Evolutionary conservation across 2,888 invertebrate species (phyloP).

Genomic region (Orthosia gothica): DNA sequence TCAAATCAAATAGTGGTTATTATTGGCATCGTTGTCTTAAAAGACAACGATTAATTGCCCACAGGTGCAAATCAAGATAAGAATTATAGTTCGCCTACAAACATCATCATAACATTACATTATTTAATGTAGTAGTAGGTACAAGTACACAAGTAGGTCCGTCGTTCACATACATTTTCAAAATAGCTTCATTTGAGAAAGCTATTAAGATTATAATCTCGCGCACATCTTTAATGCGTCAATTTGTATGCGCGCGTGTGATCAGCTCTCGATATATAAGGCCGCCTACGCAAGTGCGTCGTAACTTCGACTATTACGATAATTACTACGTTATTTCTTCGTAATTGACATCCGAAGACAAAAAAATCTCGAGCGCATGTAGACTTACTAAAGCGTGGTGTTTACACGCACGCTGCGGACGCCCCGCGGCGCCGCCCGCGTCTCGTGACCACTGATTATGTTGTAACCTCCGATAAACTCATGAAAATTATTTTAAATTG

Average conservation of each 20-base stretch:
- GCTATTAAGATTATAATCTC: constrained; percentile 83
- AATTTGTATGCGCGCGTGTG: constrained; percentile 87
- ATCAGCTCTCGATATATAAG: constrained; percentile 80
- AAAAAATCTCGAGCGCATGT: constrained; percentile 52
- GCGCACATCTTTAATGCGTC: constrained; percentile 81
- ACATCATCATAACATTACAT: not conserved
- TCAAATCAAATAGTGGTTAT: not conserved
- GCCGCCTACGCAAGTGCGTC: constrained; percentile 72
- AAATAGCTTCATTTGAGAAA: constrained; percentile 84
- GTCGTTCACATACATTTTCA: constrained; percentile 74
- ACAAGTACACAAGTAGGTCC: too few species aligned
- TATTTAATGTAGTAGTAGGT: not conserved
- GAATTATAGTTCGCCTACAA: not conserved
- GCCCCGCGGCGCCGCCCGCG: constrained; percentile 11
- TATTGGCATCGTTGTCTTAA: not conserved
- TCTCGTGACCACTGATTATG: constrained; percentile 6
- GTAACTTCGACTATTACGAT: constrained; percentile 62
- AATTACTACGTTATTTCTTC: constrained; percentile 62
- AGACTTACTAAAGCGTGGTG: constrained; percentile 17
- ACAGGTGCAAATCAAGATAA: not conserved
- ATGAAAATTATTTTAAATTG: constrained; percentile 20
- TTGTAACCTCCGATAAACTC: constrained; percentile 22
- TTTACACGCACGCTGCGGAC: constrained; percentile 32
- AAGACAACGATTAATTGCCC: not conserved
- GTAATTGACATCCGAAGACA: constrained; percentile 63